These are phyloP conservation scores for Julus scanicus DNA, from an alignment of 2,888 invertebrate species.

Conservation along the genomic window DNA sequence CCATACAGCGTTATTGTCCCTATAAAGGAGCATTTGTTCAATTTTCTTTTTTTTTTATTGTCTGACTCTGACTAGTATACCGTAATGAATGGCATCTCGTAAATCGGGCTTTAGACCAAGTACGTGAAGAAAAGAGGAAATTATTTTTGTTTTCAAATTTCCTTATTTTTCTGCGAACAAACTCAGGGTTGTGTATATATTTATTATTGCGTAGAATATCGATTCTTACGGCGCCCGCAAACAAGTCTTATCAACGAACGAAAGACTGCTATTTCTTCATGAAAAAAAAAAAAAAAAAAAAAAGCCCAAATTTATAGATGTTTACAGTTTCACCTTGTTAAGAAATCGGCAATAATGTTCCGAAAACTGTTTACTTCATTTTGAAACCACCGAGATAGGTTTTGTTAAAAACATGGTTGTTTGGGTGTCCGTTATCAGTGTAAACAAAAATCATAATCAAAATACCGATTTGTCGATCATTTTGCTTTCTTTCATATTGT, in stretches of 20 bases:
- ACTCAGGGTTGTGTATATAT: slow-evolving; percentile 3
- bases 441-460: neutral
- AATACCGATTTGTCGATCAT: neutral
- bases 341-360: neutral
- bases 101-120: too few relatives aligned
- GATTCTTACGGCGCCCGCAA: neutral
- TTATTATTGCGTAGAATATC: neutral
- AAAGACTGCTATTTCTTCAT: neutral
- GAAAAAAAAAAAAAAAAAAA: too few relatives aligned
- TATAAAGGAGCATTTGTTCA: too few relatives aligned
- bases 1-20: too few relatives aligned
- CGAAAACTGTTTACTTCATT: neutral
- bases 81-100: too few relatives aligned
- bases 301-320: neutral
- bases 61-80: too few relatives aligned
- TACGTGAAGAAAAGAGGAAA: neutral
- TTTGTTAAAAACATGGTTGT: neutral
- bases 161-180: neutral
- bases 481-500: neutral
- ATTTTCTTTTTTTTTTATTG: too few relatives aligned
- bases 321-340: neutral
- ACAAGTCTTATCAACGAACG: neutral
- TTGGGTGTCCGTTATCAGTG: neutral
- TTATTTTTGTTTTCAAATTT: neutral
- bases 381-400: neutral